Conservation (phyloP, 2,113 vertebrate species). For the Galeopterus variegatus region DNA sequence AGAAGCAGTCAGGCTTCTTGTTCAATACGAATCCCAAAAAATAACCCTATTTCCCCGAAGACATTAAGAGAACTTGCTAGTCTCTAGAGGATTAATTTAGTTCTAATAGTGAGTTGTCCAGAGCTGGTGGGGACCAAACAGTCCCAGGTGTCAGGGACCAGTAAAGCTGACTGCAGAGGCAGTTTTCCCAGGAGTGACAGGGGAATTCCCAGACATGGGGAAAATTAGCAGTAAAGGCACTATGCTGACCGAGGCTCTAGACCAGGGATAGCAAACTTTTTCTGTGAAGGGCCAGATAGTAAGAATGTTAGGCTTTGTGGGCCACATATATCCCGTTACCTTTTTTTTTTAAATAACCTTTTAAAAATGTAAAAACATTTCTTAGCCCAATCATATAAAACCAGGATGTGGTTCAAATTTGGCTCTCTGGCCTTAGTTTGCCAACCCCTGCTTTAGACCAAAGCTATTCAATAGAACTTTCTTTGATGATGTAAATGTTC, state of each 20-base stretch:
- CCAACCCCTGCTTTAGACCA: background rate
- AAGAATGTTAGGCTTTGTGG: background rate
- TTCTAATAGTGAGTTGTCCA: slow-evolving; percentile 56
- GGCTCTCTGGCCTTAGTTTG: background rate
- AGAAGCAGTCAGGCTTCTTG: slow-evolving; percentile 41
- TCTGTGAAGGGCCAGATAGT: background rate
- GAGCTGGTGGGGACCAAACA: background rate
- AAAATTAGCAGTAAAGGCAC: slow-evolving; percentile 20
- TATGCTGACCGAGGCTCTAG: background rate
- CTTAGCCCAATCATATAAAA: slow-evolving; percentile 52
- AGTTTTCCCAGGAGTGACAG: slow-evolving; percentile 64
- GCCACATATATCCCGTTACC: background rate
- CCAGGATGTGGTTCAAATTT: background rate
- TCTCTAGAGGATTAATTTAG: slow-evolving; percentile 75
- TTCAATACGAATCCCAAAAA: slow-evolving; percentile 63
- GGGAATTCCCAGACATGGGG: slow-evolving; percentile 31
- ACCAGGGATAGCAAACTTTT: background rate
- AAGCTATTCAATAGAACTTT: background rate
- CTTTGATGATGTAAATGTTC: background rate
- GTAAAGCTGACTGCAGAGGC: slow-evolving; percentile 28
- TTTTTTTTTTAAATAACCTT: background rate
- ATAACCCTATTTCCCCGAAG: slow-evolving; percentile 63
- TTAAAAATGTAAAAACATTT: slow-evolving; percentile 41
- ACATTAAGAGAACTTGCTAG: slow-evolving; percentile 54
- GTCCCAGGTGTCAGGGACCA: slow-evolving; percentile 48